Evolutionary conservation across 2,888 invertebrate genomes (phyloP).

Genomic region (Coleophora deauratella): DNA sequence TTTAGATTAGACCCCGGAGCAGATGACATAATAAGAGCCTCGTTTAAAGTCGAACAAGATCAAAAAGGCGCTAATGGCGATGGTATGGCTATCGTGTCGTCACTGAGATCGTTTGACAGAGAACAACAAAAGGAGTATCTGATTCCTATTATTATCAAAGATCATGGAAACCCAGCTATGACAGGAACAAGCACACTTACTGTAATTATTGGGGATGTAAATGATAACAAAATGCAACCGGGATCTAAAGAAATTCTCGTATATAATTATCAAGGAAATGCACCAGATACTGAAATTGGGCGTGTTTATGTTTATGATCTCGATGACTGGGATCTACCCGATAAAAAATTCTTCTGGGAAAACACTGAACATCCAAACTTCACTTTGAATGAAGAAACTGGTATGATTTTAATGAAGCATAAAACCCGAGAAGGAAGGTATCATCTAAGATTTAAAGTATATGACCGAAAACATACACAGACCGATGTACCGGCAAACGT

Average conservation of each 20-base stretch:
- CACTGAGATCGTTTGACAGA: constrained; percentile 93
- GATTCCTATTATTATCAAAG: constrained; percentile 97
- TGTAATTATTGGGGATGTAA: constrained; percentile 97
- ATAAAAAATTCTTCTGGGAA: constrained; percentile 98
- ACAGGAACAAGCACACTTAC: constrained; percentile 96
- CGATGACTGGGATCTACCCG: constrained; percentile 99
- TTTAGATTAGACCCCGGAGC: constrained; percentile 95
- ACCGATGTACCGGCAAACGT: constrained; percentile 98
- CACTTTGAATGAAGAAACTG: constrained; percentile 91
- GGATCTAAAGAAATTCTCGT: constrained; percentile 98
- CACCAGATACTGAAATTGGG: constrained; percentile 93
- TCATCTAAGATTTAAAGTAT: constrained; percentile 88
- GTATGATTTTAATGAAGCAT: constrained; percentile 96
- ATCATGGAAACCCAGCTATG: constrained; percentile 97
- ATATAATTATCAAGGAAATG: constrained; percentile 95
- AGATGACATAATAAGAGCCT: constrained; percentile 93
- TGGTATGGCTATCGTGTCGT: constrained; percentile 98
- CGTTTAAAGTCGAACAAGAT: constrained; percentile 97
- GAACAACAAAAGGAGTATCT: constrained; percentile 97
- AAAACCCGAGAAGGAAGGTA: constrained; percentile 92
- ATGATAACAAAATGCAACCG: constrained; percentile 99
- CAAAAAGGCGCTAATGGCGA: constrained; percentile 98
- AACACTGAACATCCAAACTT: constrained; percentile 89
- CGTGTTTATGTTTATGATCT: constrained; percentile 97
- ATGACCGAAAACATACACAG: constrained; percentile 95